Base-by-base conservation (phyloP, 2,888 invertebrate species). In the Chloromyia formosa region DNA sequence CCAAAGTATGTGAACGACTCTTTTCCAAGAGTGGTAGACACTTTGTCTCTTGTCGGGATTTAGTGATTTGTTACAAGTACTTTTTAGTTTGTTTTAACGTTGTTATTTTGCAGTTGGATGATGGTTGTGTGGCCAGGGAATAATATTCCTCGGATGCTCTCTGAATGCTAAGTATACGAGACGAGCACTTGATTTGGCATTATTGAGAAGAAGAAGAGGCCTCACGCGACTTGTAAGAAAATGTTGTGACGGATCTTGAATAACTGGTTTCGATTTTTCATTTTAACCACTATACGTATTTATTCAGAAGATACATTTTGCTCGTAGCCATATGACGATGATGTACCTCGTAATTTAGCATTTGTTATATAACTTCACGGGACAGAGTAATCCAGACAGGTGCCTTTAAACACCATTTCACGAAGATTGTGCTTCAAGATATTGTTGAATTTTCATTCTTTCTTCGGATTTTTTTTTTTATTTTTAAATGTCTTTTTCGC, bases 361-460 rank as follows among this genome's bases (percentile, higher is more conserved):
- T 35, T 66, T 74, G 74, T 74, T 74, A 74, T 74, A 66, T 74
- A 74, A 74, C 40, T 61, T 27, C n/a, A 5, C n/a, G 40, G 62
- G 27, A 35, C n/a, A n/a, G n/a, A n/a, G 35, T 62, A 62, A 12
- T 22, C 40, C 16, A 20, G 35, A 49, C 69, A 71, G 73, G 73
- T 73, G 73, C 49, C 62, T 35, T 73, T 35, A 35, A 4, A 42
- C 40, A 42, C 9, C 73, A 53, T 73, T 73, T 73, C 53, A 62
- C 23, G n/a, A 35, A 69, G 53, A 53, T 54, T 69, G 53, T 68
- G n/a, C 27, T n/a, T 68, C 68, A 49, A 68, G 12, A 49, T 68
- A 12, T n/a, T 27, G 27, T 35, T 35, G 2, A 22, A 18, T 69
- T 69, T 14, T 53, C 54, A 35, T 16, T 61, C 54, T 35, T 69